A percentile compares a stretch with the other conserved stretches of the same genome.
phyloP scores from a whole-genome alignment of 2,113 vertebrate genomes.

The Barnardius zonarius region DNA sequence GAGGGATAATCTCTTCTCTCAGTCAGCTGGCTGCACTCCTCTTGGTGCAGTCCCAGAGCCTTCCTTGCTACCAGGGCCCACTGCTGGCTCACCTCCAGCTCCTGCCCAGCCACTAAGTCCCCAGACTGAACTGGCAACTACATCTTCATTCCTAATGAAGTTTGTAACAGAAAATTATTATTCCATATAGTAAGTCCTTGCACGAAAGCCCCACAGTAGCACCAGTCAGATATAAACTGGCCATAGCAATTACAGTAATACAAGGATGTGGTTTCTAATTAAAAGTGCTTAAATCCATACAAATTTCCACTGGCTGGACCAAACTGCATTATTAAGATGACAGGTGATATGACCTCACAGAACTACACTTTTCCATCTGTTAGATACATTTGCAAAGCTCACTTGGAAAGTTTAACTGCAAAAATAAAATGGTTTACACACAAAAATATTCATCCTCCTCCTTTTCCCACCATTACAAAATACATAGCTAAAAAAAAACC shows the following conservation, averaged over 20 bases:
- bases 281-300: neutral
- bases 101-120: neutral
- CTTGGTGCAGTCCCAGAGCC: neutral
- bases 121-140: neutral
- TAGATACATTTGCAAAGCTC: neutral
- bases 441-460: neutral
- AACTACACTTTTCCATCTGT: neutral
- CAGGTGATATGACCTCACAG: neutral
- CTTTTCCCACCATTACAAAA: conserved; percentile 24
- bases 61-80: neutral
- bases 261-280: neutral
- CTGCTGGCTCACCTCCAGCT: neutral
- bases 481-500: conserved; percentile 55
- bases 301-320: neutral
- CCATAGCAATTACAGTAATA: neutral
- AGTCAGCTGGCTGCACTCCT: neutral
- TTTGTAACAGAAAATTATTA: neutral
- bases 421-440: neutral
- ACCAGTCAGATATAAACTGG: neutral
- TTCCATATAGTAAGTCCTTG: neutral
- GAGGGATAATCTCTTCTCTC: neutral
- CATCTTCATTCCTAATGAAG: neutral
- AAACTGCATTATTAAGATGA: neutral
- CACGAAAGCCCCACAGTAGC: neutral
- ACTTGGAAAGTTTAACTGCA: neutral